Evolutionary conservation across 2,113 vertebrate species (phyloP).

Genomic region (Pelmatolapia mariae): DNA sequence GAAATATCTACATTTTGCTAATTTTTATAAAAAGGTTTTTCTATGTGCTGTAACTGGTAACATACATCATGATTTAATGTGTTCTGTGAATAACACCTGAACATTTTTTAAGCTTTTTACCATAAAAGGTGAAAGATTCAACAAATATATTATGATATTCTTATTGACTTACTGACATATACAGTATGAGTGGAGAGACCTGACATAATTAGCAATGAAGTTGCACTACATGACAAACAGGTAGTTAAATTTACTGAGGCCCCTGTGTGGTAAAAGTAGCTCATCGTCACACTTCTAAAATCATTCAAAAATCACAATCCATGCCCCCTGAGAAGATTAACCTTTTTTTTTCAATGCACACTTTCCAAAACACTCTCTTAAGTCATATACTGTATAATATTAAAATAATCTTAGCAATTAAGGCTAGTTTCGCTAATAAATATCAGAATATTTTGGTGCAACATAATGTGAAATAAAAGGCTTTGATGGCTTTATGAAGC

Average conservation of each 20-base stretch:
- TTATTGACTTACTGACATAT: not conserved
- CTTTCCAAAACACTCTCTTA: not conserved
- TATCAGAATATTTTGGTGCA: not conserved
- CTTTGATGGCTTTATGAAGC: not conserved
- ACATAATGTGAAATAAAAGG: not conserved
- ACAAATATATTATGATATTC: not conserved
- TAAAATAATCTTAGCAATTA: not conserved
- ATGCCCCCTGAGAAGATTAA: constrained; percentile 1
- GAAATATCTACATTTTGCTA: constrained; percentile 10
- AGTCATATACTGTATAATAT: not conserved
- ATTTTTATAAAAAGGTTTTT: not conserved
- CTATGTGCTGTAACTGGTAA: not conserved
- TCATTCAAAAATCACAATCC: not conserved
- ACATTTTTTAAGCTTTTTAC: not conserved
- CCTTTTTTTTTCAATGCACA: not conserved
- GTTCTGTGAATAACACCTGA: not conserved
- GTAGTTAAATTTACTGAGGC: not conserved
- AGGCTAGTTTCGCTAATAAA: not conserved
- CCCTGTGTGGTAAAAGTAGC: not conserved
- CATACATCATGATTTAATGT: not conserved
- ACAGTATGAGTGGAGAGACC: not conserved
- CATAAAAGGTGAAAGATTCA: not conserved
- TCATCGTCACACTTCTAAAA: not conserved
- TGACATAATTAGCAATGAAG: not conserved
- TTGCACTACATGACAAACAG: not conserved